phyloP scores from a whole-genome alignment of 2,888 invertebrate species.

The Adelognathus sp. region DNA sequence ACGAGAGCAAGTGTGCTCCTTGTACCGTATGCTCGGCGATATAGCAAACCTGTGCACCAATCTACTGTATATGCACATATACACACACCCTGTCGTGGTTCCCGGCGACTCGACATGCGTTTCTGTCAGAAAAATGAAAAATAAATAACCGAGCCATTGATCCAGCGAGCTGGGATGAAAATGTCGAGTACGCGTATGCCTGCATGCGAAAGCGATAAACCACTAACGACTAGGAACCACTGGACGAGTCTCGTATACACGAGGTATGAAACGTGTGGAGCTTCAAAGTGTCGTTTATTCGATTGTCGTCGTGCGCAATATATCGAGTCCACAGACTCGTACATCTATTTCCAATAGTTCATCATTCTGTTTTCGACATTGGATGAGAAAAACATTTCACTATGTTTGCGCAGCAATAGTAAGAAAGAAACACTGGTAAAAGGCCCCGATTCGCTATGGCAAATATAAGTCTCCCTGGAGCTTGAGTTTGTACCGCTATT shows the following conservation, averaged over 20 bases:
- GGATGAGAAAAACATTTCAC: neutral
- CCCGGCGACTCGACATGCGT: slow-evolving; percentile 3
- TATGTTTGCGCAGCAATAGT: neutral
- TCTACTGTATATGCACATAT: neutral
- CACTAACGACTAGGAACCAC: neutral
- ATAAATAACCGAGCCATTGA: slow-evolving; percentile 22
- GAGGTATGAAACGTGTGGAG: neutral
- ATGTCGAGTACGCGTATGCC: neutral
- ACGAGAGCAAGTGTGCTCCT: slow-evolving; percentile 30
- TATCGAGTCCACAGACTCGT: neutral
- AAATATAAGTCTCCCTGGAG: no score
- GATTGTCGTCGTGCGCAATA: neutral
- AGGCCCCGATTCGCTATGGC: no score
- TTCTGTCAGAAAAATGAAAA: slow-evolving; percentile 31
- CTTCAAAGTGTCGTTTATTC: neutral
- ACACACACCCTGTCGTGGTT: neutral
- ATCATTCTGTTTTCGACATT: neutral
- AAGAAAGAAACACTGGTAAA: no score
- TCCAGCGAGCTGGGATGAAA: slow-evolving; percentile 1
- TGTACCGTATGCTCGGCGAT: slow-evolving; percentile 22
- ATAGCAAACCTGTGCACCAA: slow-evolving; percentile 26
- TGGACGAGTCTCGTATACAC: slow-evolving; percentile 17
- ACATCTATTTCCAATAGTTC: neutral
- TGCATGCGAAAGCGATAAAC: slow-evolving; percentile 4
- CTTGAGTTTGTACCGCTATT: no score